Evolutionary conservation across 2,888 invertebrate species (phyloP).

Genomic region (Tiphia femorata): DNA sequence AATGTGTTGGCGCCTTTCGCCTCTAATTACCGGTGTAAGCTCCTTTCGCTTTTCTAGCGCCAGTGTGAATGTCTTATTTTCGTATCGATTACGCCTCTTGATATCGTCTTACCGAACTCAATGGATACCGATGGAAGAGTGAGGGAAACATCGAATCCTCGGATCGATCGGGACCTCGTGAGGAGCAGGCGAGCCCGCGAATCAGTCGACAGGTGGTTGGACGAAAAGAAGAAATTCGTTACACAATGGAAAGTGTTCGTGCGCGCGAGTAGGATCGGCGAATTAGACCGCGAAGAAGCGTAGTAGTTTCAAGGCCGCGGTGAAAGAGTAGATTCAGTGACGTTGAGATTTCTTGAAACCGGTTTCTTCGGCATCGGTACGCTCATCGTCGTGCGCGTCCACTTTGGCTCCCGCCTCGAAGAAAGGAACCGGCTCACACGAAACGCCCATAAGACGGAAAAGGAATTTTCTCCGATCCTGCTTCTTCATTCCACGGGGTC

Average conservation of each 20-base stretch:
- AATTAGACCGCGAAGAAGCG: constrained; percentile 66
- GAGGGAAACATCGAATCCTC: no score
- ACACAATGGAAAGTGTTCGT: constrained; percentile 68
- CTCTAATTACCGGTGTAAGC: no score
- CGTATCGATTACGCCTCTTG: no score
- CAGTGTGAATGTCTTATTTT: no score
- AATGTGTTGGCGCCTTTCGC: no score
- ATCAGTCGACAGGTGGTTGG: no score
- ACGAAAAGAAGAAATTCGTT: constrained; percentile 55
- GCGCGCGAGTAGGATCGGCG: constrained; percentile 61
- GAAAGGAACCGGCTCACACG: no score
- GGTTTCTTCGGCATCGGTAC: constrained; percentile 40
- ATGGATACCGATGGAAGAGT: no score
- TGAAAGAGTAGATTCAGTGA: constrained; percentile 53
- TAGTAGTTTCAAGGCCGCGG: constrained; percentile 64
- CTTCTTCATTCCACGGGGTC: not conserved
- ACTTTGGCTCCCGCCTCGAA: not conserved
- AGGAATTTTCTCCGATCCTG: not conserved
- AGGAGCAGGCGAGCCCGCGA: constrained; percentile 9
- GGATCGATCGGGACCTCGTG: constrained; percentile 4
- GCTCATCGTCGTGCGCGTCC: constrained; percentile 5
- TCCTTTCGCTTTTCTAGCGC: no score
- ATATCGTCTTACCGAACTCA: no score
- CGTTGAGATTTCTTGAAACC: constrained; percentile 54
- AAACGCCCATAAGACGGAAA: no score